Base-by-base conservation (phyloP, 2,113 vertebrate species). In the Beaufortia kweichowensis region DNA sequence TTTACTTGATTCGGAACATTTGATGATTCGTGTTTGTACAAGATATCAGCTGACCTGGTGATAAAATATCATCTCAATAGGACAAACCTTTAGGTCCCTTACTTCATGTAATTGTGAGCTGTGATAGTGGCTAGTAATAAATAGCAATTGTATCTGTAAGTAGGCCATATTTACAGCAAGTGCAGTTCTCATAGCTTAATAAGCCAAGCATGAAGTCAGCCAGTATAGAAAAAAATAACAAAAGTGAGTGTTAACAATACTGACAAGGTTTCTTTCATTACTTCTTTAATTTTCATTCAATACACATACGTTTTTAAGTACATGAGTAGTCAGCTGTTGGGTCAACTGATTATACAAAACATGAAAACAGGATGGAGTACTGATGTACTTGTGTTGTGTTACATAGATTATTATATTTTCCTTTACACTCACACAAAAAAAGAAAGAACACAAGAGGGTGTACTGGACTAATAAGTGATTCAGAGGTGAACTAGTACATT, bases 191-290 rank as follows among this genome's bases (percentile, higher is more conserved):
- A 41, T 46, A 43, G 41, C 78, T 43, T 43, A 21, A 23, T 68
- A 48, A 71, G 12, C 41, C 48, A 59, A 33, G 46, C 71, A 64
- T 35, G 24, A 63, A 62, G 74, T 61, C 43, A 68, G 65, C 19
- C 79, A 80, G 31, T 43, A 35, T 50, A 6, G 61, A 67, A 50
- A 57, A 73, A 75, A 80, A 78, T 64, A 77, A 39, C 69, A 50
- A 69, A 29, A 56, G 56, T 80, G 66, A 79, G 65, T 79, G 72
- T 81, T 84, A 76, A 73, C 79, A 76, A 55, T 66, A 81, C 76
- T 23, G 56, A 84, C 79, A 64, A 56, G 68, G 57, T 74, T 77
- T 79, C 63, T 78, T 78, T 75, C 50, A 74, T 74, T 72, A 53
- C 59, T 76, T 77, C 62, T 48, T 55, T 43, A 71, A 57, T 24